Conservation (phyloP, 2,888 invertebrate genomes). For the Scaptodrosophila latifasciaeformis region DNA sequence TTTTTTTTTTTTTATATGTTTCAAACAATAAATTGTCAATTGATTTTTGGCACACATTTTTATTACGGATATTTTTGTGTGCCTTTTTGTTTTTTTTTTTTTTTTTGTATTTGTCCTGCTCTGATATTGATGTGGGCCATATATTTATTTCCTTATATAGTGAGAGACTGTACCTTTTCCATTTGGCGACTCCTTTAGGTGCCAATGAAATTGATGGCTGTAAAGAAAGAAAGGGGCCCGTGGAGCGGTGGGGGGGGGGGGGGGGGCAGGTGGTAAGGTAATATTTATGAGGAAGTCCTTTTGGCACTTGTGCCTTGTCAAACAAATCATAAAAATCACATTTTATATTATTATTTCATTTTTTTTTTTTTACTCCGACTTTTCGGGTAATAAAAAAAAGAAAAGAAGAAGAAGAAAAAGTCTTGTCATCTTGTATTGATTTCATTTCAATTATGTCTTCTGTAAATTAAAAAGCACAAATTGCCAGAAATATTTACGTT, state of each 20-base stretch:
- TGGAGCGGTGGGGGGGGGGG: no score
- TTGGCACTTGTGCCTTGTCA: conserved; percentile 31
- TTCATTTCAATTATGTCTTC: conserved; percentile 54
- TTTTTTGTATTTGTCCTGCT: not conserved
- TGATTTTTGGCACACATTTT: conserved; percentile 62
- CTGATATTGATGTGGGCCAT: not conserved
- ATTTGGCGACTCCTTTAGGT: no score
- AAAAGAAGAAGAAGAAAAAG: not conserved
- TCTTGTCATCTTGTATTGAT: conserved; percentile 1
- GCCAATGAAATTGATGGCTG: no score
- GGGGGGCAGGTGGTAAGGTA: not conserved
- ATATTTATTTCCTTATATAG: conserved; percentile 1
- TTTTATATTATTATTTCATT: conserved; percentile 37
- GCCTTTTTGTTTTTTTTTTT: conserved; percentile 15
- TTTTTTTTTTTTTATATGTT: conserved; percentile 48
- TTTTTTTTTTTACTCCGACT: not conserved
- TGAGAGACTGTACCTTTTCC: conserved; percentile 11
- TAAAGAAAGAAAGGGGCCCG: no score
- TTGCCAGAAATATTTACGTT: not conserved
- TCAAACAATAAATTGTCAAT: conserved; percentile 65
- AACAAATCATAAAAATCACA: conserved; percentile 60
- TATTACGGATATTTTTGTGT: conserved; percentile 28
- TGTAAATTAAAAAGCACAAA: conserved; percentile 51
- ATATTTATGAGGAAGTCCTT: not conserved
- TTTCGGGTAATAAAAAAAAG: not conserved